phyloP scores from a whole-genome alignment of 2,888 invertebrate species.

The Torymus auratus region DNA sequence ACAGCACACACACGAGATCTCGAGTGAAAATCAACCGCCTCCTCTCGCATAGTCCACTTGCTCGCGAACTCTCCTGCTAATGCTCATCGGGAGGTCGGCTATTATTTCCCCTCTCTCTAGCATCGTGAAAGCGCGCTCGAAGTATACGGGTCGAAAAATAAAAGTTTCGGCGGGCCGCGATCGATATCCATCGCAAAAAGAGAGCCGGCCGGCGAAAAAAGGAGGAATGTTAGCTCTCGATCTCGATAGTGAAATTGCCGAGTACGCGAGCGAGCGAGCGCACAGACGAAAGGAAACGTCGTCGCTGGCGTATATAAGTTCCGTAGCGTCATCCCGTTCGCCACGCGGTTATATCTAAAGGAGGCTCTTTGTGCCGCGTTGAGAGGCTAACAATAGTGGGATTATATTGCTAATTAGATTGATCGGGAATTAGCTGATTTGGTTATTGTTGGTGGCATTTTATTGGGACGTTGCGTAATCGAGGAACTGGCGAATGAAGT shows the following conservation, averaged over 20 bases:
- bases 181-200: conserved; percentile 30
- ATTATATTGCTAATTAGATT: neutral
- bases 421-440: too few relatives aligned
- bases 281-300: conserved; percentile 8
- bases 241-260: conserved; percentile 41
- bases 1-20: too few relatives aligned
- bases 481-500: too few relatives aligned
- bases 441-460: too few relatives aligned
- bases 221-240: conserved; percentile 6
- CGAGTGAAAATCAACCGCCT: too few relatives aligned
- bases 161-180: conserved; percentile 2
- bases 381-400: neutral
- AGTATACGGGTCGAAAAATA: neutral
- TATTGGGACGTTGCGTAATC: too few relatives aligned
- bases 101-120: neutral
- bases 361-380: neutral
- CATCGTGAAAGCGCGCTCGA: too few relatives aligned
- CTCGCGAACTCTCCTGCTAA: neutral
- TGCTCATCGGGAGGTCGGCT: conserved; percentile 8
- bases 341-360: too few relatives aligned
- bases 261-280: neutral
- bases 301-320: too few relatives aligned
- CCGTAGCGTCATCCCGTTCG: too few relatives aligned
- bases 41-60: too few relatives aligned
- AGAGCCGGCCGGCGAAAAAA: neutral